Evolutionary conservation across 2,888 invertebrate genomes (phyloP).

Genomic region (Vesta saturnalis): DNA sequence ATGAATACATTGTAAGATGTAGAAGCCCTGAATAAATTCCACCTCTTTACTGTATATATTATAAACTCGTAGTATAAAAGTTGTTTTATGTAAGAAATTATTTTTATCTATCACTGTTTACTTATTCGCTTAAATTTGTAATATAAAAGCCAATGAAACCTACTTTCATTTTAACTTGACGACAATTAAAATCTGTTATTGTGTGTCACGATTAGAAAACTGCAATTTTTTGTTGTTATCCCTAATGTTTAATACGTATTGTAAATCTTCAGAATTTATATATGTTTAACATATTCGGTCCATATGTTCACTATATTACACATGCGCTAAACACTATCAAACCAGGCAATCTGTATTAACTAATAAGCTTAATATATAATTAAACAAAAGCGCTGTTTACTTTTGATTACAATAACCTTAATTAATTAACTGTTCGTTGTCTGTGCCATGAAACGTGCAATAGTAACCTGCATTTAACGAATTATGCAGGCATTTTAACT

Average conservation of each 20-base stretch:
- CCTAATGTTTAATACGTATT: too few species aligned
- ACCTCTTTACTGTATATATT: too few species aligned
- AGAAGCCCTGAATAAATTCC: too few species aligned
- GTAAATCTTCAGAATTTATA: too few species aligned
- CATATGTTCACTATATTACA: background rate
- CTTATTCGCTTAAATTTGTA: background rate
- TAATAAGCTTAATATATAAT: background rate
- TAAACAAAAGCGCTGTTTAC: background rate
- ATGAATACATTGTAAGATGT: too few species aligned
- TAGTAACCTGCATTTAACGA: too few species aligned
- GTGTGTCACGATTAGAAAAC: background rate
- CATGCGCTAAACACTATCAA: background rate
- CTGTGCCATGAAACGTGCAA: too few species aligned
- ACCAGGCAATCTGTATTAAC: background rate
- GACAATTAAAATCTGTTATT: background rate
- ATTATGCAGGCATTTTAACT: too few species aligned
- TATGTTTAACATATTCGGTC: background rate
- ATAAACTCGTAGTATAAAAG: too few species aligned
- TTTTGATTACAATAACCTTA: background rate
- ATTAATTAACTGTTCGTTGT: background rate
- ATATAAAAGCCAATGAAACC: background rate
- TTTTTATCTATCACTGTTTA: background rate
- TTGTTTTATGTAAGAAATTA: background rate
- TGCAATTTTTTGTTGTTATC: background rate
- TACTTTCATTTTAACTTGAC: background rate